Percentiles rank a stretch among this genome's conserved stretches.
Evolutionary conservation across 2,797 vertebrate species (phyloP).

Genomic region (Semaprochilodus insignis): DNA sequence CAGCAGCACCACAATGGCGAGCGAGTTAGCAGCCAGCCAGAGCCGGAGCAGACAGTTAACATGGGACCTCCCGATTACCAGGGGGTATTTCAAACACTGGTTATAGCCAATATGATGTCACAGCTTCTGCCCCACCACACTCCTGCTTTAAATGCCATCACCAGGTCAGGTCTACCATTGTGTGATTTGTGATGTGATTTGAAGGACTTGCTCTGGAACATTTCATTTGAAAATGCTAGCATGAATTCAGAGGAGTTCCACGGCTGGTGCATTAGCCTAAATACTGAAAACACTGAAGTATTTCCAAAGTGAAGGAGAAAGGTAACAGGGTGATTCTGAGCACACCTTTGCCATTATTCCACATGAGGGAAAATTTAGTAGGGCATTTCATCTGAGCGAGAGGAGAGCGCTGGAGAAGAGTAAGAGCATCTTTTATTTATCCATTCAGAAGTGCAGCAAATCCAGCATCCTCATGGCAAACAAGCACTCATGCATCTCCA

Average conservation of each 20-base stretch:
- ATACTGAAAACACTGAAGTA: conserved; percentile 17
- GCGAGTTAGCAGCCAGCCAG: too few relatives aligned
- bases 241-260: conserved; percentile 10
- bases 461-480: conserved; percentile 41
- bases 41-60: too few relatives aligned
- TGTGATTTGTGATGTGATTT: conserved; percentile 28
- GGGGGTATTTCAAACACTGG: too few relatives aligned
- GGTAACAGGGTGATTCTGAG: conserved; percentile 34
- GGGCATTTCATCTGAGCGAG: conserved; percentile 44
- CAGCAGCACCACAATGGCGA: too few relatives aligned
- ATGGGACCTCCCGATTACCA: too few relatives aligned
- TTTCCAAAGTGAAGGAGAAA: conserved; percentile 37
- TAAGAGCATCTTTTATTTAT: conserved; percentile 63
- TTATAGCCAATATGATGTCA: neutral
- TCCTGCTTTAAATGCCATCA: neutral
- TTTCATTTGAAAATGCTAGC: conserved; percentile 11
- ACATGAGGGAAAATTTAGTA: conserved; percentile 62
- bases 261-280: conserved; percentile 19
- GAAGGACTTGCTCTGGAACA: neutral
- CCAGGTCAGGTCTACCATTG: neutral
- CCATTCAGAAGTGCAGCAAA: conserved; percentile 52
- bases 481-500: conserved; percentile 45
- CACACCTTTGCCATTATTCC: conserved; percentile 66
- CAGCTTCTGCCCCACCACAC: neutral
- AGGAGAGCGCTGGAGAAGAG: conserved; percentile 29